phyloP scores from a whole-genome alignment of 2,888 invertebrate species.

The Adelognathus sp. region DNA sequence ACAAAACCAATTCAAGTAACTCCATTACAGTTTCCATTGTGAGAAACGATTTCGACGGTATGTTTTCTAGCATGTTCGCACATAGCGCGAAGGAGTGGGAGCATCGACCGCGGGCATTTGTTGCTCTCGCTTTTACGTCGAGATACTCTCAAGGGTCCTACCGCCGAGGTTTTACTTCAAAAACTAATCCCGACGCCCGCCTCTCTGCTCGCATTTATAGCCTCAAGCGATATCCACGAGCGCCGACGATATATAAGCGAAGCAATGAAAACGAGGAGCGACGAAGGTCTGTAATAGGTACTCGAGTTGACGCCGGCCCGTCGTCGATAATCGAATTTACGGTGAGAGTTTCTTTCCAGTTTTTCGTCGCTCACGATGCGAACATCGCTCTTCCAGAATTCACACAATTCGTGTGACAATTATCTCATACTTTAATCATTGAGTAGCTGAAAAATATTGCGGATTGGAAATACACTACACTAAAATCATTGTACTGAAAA shows the following conservation, averaged over 20 bases:
- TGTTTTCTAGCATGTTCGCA: slow-evolving; percentile 20
- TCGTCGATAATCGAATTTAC: not conserved
- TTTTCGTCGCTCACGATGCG: not conserved
- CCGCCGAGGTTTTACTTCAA: slow-evolving; percentile 41
- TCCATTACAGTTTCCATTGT: slow-evolving; percentile 52
- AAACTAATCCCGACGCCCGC: slow-evolving; percentile 48
- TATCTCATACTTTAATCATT: not conserved
- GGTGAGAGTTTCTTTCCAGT: not conserved
- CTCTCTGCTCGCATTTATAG: slow-evolving; percentile 37
- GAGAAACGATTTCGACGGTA: slow-evolving; percentile 28
- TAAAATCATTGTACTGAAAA: no score
- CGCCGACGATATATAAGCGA: not conserved
- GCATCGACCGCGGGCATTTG: slow-evolving; percentile 21
- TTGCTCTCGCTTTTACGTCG: not conserved
- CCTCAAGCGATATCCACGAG: slow-evolving; percentile 37
- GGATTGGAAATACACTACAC: no score
- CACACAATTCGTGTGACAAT: not conserved
- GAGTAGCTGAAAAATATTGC: no score
- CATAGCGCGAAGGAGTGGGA: not conserved
- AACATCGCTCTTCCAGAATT: not conserved
- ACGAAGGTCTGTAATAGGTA: not conserved
- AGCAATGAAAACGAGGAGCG: slow-evolving; percentile 24
- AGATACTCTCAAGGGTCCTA: slow-evolving; percentile 9
- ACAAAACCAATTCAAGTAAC: slow-evolving; percentile 56
- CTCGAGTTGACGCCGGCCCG: slow-evolving; percentile 4